Evolutionary conservation across 2,888 invertebrate species (phyloP).

Genomic region (Eubasilissa splendida): DNA sequence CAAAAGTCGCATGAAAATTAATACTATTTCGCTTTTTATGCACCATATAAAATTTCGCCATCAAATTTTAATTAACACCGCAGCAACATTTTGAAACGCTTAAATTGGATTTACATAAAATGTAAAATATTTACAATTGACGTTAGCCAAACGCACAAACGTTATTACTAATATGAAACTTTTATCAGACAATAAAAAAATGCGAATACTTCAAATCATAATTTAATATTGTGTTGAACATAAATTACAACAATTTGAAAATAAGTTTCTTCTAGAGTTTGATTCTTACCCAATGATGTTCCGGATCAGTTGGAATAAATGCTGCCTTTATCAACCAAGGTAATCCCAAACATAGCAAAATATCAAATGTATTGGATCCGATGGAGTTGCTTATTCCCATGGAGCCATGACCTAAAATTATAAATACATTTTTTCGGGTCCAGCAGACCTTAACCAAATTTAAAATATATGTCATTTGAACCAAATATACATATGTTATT

Average conservation of each 20-base stretch:
- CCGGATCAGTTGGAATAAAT: slow-evolving; percentile 84
- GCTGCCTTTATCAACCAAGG: slow-evolving; percentile 93
- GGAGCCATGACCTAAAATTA: slow-evolving; percentile 83
- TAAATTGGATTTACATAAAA: not conserved
- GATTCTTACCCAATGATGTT: slow-evolving; percentile 79
- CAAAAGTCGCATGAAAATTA: not conserved
- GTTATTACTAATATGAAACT: too few relatives aligned
- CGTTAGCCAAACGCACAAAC: too few relatives aligned
- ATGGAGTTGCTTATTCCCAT: slow-evolving; percentile 95
- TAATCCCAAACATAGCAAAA: slow-evolving; percentile 87
- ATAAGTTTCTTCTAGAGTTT: too few relatives aligned
- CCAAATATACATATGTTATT: too few relatives aligned
- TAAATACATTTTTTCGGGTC: not conserved
- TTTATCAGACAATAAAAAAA: too few relatives aligned
- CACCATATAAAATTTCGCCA: not conserved
- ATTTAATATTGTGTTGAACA: too few relatives aligned
- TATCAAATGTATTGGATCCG: slow-evolving; percentile 92
- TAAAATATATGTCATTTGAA: too few relatives aligned
- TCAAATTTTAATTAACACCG: slow-evolving; percentile 1
- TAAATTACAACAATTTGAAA: too few relatives aligned
- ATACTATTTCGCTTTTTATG: not conserved
- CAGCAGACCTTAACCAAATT: too few relatives aligned
- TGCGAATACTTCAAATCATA: too few relatives aligned
- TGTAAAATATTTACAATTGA: too few relatives aligned
- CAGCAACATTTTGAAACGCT: not conserved